A percentile compares a stretch with the other conserved stretches of the same genome.
These are phyloP conservation scores for Brachystomella parvula DNA, from an alignment of 1,140 invertebrate species.

Conservation along the genomic window DNA sequence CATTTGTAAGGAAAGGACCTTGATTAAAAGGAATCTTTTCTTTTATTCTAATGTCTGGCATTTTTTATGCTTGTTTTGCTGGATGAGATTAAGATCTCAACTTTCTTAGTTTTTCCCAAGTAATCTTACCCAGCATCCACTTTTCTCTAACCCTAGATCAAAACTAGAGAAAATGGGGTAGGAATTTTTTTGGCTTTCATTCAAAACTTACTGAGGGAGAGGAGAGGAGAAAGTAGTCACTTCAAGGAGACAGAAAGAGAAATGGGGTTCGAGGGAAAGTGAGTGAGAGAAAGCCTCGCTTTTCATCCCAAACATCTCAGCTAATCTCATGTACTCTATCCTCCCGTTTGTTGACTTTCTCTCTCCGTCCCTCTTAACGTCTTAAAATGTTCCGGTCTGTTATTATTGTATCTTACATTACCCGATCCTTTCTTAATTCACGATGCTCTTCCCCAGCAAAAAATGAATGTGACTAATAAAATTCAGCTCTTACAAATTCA, in stretches of 20 bases:
- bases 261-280: not conserved
- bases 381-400: slow-evolving; percentile 4
- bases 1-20: not conserved
- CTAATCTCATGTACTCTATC: not conserved
- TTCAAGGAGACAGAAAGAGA: slow-evolving; percentile 3
- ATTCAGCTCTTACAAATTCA: not conserved
- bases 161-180: not conserved
- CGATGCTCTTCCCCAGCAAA: not conserved
- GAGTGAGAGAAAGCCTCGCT: not conserved
- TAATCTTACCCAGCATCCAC: too few relatives aligned
- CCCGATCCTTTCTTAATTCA: not conserved
- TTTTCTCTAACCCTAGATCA: not conserved
- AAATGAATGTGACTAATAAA: not conserved
- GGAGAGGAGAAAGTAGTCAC: not conserved
- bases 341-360: too few relatives aligned
- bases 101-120: too few relatives aligned
- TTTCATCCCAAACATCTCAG: not conserved
- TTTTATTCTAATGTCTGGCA: not conserved
- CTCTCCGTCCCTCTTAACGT: not conserved
- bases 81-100: too few relatives aligned
- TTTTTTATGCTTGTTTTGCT: not conserved
- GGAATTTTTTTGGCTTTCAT: not conserved
- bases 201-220: not conserved
- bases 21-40: not conserved
- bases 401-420: slow-evolving; percentile 1